These are phyloP conservation scores for Cochlearius cochlearius DNA, from an alignment of 2,113 vertebrate genomes.

Conservation along the genomic window DNA sequence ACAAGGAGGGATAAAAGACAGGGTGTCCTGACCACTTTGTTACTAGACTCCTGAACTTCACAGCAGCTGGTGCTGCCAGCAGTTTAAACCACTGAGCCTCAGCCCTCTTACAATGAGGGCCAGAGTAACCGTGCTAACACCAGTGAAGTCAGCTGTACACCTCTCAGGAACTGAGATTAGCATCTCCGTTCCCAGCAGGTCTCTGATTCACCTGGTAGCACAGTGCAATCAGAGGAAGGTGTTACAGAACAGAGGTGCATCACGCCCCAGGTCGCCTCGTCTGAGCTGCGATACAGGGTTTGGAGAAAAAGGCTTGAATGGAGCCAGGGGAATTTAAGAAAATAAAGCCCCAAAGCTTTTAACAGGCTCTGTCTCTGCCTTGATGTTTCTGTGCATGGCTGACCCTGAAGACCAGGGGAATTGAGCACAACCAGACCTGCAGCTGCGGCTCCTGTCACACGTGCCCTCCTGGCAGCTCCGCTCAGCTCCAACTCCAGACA, in stretches of 20 bases:
- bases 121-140: background rate
- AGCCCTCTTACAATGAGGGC: background rate
- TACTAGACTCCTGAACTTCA: background rate
- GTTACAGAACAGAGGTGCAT: background rate
- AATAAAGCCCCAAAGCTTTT: background rate
- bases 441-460: background rate
- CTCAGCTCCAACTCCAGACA: slow-evolving; percentile 17
- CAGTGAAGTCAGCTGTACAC: background rate
- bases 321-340: background rate
- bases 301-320: background rate
- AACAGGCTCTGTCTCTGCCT: background rate
- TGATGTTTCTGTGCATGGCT: background rate
- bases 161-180: background rate
- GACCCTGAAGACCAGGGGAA: background rate
- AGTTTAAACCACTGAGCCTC: background rate
- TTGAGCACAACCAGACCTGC: slow-evolving; percentile 23
- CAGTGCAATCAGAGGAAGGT: background rate
- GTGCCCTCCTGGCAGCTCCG: background rate
- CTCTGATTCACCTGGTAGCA: background rate
- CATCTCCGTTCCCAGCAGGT: background rate
- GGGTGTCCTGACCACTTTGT: background rate
- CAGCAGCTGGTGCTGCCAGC: background rate
- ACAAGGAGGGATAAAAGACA: background rate
- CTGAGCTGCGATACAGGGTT: background rate
- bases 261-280: background rate